A percentile compares a stretch with the other conserved stretches of the same genome.
Evolutionary conservation across 2,888 invertebrate genomes (phyloP).

Genomic region (Orchesella flavescens): DNA sequence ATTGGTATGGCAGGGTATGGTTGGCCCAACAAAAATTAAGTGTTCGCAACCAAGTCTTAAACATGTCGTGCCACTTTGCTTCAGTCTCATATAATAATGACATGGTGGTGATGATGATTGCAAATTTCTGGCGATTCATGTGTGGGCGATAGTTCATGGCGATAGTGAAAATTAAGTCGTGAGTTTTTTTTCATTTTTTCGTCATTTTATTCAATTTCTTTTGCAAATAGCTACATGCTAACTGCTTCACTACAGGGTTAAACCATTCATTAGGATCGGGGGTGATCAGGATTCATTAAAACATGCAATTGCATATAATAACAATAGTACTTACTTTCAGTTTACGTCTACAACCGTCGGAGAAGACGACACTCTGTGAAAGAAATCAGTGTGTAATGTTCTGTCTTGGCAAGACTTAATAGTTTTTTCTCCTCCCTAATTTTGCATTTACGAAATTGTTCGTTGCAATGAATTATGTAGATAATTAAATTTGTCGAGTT

Average conservation of each 20-base stretch:
- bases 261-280: slow-evolving; percentile 28
- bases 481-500: slow-evolving; percentile 53
- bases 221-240: not conserved
- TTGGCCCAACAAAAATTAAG: too few relatives aligned
- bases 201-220: slow-evolving; percentile 12
- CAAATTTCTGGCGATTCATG: not conserved
- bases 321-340: too few relatives aligned
- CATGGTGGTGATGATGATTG: not conserved
- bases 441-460: slow-evolving; percentile 2
- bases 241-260: slow-evolving; percentile 9
- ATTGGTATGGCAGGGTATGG: too few relatives aligned
- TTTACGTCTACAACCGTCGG: too few relatives aligned
- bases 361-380: too few relatives aligned
- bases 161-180: slow-evolving; percentile 26
- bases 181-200: not conserved
- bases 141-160: slow-evolving; percentile 38
- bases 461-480: slow-evolving; percentile 7
- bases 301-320: not conserved
- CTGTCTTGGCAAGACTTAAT: not conserved
- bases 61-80: not conserved
- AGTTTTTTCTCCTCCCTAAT: slow-evolving; percentile 13
- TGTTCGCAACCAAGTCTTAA: too few relatives aligned
- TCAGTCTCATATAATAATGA: not conserved
- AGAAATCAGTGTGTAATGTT: too few relatives aligned
- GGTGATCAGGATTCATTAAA: slow-evolving; percentile 8